Evolutionary conservation across 1,140 invertebrate genomes (phyloP).

Genomic region (Ostrea denselamellosa): DNA sequence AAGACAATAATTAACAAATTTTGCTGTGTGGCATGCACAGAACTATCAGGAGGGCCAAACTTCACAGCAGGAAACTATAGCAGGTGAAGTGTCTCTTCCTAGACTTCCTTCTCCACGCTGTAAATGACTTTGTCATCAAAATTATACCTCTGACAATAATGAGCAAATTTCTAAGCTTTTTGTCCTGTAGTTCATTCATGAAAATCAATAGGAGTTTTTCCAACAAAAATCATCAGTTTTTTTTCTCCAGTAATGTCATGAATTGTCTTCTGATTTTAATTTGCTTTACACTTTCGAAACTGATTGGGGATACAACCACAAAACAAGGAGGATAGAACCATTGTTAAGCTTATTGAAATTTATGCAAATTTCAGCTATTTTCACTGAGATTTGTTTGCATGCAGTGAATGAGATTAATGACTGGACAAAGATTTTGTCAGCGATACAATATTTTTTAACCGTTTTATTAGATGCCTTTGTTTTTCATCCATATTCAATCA

Average conservation of each 20-base stretch:
- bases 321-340: background rate
- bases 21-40: background rate
- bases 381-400: background rate
- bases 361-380: conserved; percentile 14
- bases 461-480: conserved; percentile 8
- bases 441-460: conserved; percentile 14
- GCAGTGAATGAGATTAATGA: conserved; percentile 16
- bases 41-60: background rate
- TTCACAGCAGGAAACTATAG: background rate
- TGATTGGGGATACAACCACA: background rate
- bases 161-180: background rate
- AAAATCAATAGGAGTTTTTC: conserved; percentile 25
- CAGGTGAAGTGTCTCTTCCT: background rate
- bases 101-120: background rate
- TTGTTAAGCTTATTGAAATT: conserved; percentile 10
- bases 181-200: background rate
- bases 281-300: conserved; percentile 18
- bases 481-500: background rate
- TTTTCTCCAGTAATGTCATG: background rate
- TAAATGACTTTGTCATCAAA: conserved; percentile 24
- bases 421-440: conserved; percentile 31
- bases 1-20: background rate
- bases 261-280: conserved; percentile 34
- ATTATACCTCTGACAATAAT: conserved; percentile 17
- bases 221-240: background rate